Conservation (phyloP, 2,888 invertebrate genomes). For the Drosophila acutilabella region DNA sequence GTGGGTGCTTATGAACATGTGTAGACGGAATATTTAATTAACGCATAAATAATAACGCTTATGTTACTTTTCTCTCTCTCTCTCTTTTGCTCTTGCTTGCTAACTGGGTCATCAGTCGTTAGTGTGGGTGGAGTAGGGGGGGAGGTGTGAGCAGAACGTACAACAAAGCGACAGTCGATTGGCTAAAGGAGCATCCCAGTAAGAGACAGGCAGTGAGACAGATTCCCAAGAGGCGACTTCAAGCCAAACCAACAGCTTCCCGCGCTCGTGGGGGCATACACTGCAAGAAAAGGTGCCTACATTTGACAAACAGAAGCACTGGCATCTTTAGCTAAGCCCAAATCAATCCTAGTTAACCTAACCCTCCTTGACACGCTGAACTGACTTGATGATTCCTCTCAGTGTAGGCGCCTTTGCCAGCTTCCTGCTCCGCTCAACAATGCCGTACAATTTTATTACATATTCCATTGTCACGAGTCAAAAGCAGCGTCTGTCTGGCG, state of each 20-base stretch:
- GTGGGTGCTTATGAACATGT: conserved; percentile 59
- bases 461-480: conserved; percentile 64
- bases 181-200: conserved; percentile 39
- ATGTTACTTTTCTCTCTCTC: conserved; percentile 22
- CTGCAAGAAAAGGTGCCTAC: neutral
- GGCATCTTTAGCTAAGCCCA: neutral
- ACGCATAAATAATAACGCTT: conserved; percentile 66
- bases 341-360: neutral
- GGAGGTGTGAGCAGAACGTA: conserved; percentile 21
- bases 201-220: neutral
- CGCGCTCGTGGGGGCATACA: conserved; percentile 7
- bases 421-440: conserved; percentile 30
- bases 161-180: conserved; percentile 43
- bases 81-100: conserved; percentile 5
- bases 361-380: neutral
- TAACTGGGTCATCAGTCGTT: conserved; percentile 64
- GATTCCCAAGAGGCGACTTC: conserved; percentile 2
- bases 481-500: conserved; percentile 50
- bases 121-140: neutral
- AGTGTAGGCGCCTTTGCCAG: neutral
- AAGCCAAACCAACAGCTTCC: conserved; percentile 27
- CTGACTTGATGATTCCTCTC: neutral
- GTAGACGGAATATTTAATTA: conserved; percentile 68
- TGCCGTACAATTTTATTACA: conserved; percentile 55
- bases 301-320: neutral